Base-by-base conservation (phyloP, 2,888 invertebrate genomes). In the Melieria picta region DNA sequence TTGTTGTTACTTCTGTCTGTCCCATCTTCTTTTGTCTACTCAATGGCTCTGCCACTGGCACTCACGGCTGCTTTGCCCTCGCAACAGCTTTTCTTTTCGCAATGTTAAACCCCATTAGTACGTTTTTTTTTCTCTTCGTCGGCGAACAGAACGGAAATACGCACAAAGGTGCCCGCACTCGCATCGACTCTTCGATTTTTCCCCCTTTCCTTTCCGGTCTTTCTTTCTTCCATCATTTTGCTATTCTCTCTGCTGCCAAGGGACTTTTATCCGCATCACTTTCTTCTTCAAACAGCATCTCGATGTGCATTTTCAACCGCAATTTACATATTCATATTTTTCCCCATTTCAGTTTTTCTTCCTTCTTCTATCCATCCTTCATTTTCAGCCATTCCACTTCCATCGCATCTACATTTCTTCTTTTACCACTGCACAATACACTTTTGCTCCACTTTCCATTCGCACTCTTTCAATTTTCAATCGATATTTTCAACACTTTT, bases 391-490 rank as follows among this genome's bases (percentile, higher is more conserved):
- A 50, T 50, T 30, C 30, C 30, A 30, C 30, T 3, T 30, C 30
- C 30, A 30, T 30, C 30, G 30, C 30, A 30, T 30, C 30, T 30
- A 30, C 30, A 30, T 30, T 30, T 30, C 30, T 30, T 30, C 30
- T 30, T 30, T 30, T 50, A 67, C 58, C 42, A 58, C 43, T 58
- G 48, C 67, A 60, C 30, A 50, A 16, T 74, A 72, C 76, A 75
- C 70, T 76, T 77, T 72, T 77, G 77, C 73, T 78, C 78, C 78
- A 77, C 77, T 77, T 78, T 77, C 73, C 73, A 75, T 75, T 74
- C 72, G 46, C 75, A 77, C 74, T 75, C 67, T 73, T 74, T 73
- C 70, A 11, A 50, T 64, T 60, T 69, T 74, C 75, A 77, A 77
- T 78, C 77, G 76, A 78, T 78, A 76, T 75, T 77, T 75, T 74